Conservation (phyloP, 2,113 vertebrate genomes). For the Capreolus pygargus region DNA sequence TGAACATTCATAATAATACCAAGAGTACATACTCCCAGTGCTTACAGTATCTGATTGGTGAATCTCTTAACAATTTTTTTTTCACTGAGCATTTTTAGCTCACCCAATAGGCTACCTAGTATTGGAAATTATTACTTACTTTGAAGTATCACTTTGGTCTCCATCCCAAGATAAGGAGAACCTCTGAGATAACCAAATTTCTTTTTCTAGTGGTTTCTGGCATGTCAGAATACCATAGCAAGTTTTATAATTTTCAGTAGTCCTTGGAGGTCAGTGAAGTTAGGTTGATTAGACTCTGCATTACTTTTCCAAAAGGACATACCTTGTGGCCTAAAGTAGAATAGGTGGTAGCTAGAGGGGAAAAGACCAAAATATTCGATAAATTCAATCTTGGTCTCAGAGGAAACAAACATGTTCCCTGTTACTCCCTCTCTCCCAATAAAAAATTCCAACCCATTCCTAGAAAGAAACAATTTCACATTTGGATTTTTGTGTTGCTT, state of each 20-base stretch:
- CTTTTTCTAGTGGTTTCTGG: background rate
- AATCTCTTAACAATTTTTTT: background rate
- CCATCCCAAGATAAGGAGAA: background rate
- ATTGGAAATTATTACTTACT: conserved; percentile 23
- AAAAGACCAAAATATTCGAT: conserved; percentile 33
- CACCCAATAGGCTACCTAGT: background rate
- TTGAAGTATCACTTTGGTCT: conserved; percentile 35
- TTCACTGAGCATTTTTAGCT: background rate
- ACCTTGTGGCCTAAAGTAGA: conserved; percentile 10
- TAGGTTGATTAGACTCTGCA: background rate
- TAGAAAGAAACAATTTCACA: background rate
- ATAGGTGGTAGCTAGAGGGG: conserved; percentile 8
- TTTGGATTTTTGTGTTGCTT: conserved; percentile 20
- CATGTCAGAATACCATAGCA: background rate
- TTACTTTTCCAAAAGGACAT: conserved; percentile 53
- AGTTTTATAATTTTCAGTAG: background rate
- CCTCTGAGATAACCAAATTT: background rate
- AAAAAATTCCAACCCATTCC: background rate
- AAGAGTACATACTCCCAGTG: background rate
- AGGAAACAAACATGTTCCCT: background rate
- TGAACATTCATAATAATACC: background rate
- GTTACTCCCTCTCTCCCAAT: background rate
- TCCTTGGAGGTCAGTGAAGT: conserved; percentile 1
- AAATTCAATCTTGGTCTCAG: background rate
- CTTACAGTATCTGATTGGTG: background rate